Conservation (phyloP, 2,888 invertebrate genomes). For the Leptinotarsa juncta region DNA sequence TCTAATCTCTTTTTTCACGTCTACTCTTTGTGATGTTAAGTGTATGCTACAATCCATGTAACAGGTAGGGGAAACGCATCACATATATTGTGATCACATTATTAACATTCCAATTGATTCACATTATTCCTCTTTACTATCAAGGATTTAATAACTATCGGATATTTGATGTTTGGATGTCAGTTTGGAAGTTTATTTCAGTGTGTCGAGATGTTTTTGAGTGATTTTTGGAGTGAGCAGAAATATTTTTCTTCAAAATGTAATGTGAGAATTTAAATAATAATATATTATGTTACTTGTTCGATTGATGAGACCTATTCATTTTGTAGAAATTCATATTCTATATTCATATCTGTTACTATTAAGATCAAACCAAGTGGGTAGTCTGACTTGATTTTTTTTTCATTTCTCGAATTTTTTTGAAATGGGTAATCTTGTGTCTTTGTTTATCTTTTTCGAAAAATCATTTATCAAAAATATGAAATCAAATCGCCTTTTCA, state of each 20-base stretch:
- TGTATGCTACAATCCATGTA: constrained; percentile 33
- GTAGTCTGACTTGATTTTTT: too few relatives aligned
- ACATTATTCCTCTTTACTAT: constrained; percentile 41
- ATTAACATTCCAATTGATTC: constrained; percentile 46
- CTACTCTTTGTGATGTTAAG: constrained; percentile 47
- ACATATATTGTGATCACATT: constrained; percentile 48
- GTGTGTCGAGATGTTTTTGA: constrained; percentile 41
- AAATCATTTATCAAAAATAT: too few relatives aligned
- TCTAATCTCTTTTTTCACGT: constrained; percentile 43
- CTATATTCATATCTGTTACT: too few relatives aligned
- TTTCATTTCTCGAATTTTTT: too few relatives aligned
- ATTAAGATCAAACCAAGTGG: too few relatives aligned
- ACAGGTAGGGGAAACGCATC: constrained; percentile 43
- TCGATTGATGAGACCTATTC: too few relatives aligned
- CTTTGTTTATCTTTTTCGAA: too few relatives aligned
- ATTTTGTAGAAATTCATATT: too few relatives aligned
- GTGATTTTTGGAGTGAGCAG: constrained; percentile 32
- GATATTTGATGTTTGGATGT: constrained; percentile 27
- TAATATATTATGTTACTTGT: too few relatives aligned
- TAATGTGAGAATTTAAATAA: constrained; percentile 25
- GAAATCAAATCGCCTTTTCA: too few relatives aligned
- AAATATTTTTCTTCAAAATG: constrained; percentile 37
- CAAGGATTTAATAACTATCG: constrained; percentile 37
- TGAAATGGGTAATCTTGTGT: too few relatives aligned
- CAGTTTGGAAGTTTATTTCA: constrained; percentile 32